Conservation (phyloP, 2,888 invertebrate species). For the Drosophila tripunctata region DNA sequence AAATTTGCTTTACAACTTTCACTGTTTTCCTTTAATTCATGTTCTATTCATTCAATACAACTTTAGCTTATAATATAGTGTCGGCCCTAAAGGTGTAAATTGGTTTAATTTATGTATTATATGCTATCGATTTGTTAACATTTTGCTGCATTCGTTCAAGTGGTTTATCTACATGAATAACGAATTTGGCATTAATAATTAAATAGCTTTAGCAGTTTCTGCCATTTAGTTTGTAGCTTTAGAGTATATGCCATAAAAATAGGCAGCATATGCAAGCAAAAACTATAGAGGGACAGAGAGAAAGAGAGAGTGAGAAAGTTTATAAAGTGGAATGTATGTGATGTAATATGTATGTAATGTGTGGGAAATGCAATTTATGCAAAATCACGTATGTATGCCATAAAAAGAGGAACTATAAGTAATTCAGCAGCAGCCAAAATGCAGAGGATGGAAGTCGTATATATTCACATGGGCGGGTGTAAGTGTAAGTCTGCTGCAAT, state of each 20-base stretch:
- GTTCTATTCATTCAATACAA: too few relatives aligned
- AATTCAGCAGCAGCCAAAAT: constrained; percentile 60
- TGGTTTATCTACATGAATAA: constrained; percentile 31
- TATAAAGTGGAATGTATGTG: background rate
- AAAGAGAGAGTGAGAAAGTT: background rate
- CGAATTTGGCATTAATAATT: constrained; percentile 54
- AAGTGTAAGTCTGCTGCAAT: constrained; percentile 12
- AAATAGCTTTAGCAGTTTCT: constrained; percentile 10
- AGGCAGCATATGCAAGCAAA: background rate
- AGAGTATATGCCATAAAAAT: background rate
- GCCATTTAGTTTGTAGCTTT: constrained; percentile 30
- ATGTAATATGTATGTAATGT: background rate
- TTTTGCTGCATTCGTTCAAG: constrained; percentile 37
- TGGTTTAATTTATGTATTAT: constrained; percentile 43
- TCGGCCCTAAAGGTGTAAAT: constrained; percentile 11
- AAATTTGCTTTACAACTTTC: too few relatives aligned
- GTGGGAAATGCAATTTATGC: constrained; percentile 57
- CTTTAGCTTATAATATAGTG: too few relatives aligned
- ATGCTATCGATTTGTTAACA: constrained; percentile 18
- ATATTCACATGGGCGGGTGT: background rate
- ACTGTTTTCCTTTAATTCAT: too few relatives aligned
- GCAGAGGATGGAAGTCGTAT: constrained; percentile 24
- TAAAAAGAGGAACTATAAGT: constrained; percentile 65
- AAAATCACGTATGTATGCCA: constrained; percentile 66
- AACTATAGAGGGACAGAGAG: background rate